A percentile compares a stretch with the other conserved stretches of the same genome.
Conservation (phyloP, 2,888 invertebrate species). For the Drosophila testacea region DNA sequence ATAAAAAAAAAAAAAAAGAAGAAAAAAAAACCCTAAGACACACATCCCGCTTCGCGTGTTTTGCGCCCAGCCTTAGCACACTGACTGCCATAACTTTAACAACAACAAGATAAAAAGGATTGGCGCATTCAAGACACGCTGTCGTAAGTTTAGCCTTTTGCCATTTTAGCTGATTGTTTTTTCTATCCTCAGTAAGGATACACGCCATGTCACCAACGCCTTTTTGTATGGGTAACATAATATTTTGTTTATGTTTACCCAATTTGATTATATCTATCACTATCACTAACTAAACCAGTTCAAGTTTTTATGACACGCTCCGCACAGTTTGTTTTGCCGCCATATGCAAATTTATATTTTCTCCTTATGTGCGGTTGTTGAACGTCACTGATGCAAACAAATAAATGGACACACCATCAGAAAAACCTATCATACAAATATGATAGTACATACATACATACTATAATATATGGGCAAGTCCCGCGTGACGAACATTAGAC, state of each 20-base stretch:
- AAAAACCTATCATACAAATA: not conserved
- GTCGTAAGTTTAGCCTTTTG: conserved; percentile 67
- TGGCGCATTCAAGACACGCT: conserved; percentile 77
- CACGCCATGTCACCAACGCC: conserved; percentile 56
- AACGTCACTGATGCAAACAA: conserved; percentile 1
- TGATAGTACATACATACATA: no score
- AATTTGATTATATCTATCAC: conserved; percentile 75
- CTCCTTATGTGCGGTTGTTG: conserved; percentile 12
- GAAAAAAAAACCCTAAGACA: conserved; percentile 63
- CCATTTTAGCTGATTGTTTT: conserved; percentile 75
- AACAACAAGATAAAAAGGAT: conserved; percentile 55
- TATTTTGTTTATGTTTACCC: conserved; percentile 74
- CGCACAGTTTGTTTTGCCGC: conserved; percentile 23
- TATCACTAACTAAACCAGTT: conserved; percentile 52
- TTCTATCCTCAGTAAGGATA: conserved; percentile 24
- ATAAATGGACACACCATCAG: not conserved
- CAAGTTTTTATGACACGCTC: conserved; percentile 22
- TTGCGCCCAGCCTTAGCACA: conserved; percentile 14
- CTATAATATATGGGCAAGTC: no score
- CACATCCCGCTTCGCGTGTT: conserved; percentile 32
- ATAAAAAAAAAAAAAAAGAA: no score
- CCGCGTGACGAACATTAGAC: no score
- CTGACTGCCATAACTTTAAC: conserved; percentile 10
- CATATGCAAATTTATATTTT: conserved; percentile 60
- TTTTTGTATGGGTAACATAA: conserved; percentile 67